Base-by-base conservation (phyloP, 2,888 invertebrate genomes). In the Spialia ferax region DNA sequence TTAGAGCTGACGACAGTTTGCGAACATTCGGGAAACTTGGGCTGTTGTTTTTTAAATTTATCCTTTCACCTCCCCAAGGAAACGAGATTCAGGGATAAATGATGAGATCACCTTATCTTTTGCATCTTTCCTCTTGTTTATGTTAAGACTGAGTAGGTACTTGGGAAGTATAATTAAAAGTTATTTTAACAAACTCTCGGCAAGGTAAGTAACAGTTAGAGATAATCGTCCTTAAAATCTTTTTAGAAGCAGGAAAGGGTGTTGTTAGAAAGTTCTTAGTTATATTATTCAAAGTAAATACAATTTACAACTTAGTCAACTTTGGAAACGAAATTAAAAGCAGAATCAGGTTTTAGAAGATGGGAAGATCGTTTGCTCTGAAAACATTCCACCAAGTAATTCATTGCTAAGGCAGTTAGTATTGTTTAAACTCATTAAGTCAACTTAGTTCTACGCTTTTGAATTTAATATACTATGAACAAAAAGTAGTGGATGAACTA, bases 1-100 rank as follows among this genome's bases (percentile, higher is more conserved):
- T 86, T 84, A 86, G 75, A 76, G 45, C 77, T 77, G 80, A 81
- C 77, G 82, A 81, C 81, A 81, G 79, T 84, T 77, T 60, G 72
- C 74, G 64, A 82, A 81, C 71, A 77, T 64, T 66, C 66, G 63
- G 71, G 60, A 70, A 72, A 45, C 68, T 70, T 73, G 75, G 76
- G 18, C 29, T 61, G 32, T 80, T 75, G 79, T 77, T 74, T 77
- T 75, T 75, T 71, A 73, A 77, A 74, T 72, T 77, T 70, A 69
- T 69, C 75, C 50, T 22, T 50, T 50, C 22, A 22, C 50, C 50
- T 50, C 50, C 50, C 50, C 11, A 22, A 22, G 13, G 50, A 22
- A 23, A 50, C 6, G 50, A 50, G 50, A 50, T 50, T 50, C 15
- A 23, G 22, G 50, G 22, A 71, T 79, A 75, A 77, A 77, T 78